Percentiles rank a stretch among this genome's conserved stretches.
Evolutionary conservation across 2,888 invertebrate genomes (phyloP).

Genomic region (Epirrita christyi): DNA sequence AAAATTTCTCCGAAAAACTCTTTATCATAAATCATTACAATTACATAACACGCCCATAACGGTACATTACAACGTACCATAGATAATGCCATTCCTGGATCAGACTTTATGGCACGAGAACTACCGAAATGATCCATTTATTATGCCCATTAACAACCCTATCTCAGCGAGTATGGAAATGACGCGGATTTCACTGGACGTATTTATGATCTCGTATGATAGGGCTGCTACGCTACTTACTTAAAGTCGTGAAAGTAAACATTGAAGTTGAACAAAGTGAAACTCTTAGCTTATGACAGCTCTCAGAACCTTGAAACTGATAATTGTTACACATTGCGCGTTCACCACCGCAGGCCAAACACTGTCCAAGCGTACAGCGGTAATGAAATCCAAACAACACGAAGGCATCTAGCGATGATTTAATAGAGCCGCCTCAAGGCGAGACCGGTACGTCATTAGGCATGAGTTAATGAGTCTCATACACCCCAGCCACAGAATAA

Average conservation of each 20-base stretch:
- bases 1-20: constrained; percentile 8
- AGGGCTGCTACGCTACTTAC: constrained; percentile 9
- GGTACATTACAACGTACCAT: constrained; percentile 35
- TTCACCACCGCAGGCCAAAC: constrained; percentile 16
- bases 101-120: constrained; percentile 46
- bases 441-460: constrained; percentile 60
- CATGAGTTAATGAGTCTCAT: constrained; percentile 63
- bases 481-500: constrained; percentile 27
- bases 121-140: constrained; percentile 55
- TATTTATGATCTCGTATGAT: constrained; percentile 48
- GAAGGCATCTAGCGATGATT: constrained; percentile 43
- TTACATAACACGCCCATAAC: constrained; percentile 28
- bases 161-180: constrained; percentile 53
- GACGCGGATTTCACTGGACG: constrained; percentile 46
- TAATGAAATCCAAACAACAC: constrained; percentile 41
- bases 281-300: too few relatives aligned
- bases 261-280: too few relatives aligned
- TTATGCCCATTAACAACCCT: constrained; percentile 53
- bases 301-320: too few relatives aligned
- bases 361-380: constrained; percentile 26
- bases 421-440: constrained; percentile 53
- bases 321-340: constrained; percentile 14
- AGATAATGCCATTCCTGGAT: constrained; percentile 43
- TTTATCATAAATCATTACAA: constrained; percentile 31
- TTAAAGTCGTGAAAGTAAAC: background rate